phyloP scores from a whole-genome alignment of 2,113 vertebrate genomes.

The Pangasianodon hypophthalmus region DNA sequence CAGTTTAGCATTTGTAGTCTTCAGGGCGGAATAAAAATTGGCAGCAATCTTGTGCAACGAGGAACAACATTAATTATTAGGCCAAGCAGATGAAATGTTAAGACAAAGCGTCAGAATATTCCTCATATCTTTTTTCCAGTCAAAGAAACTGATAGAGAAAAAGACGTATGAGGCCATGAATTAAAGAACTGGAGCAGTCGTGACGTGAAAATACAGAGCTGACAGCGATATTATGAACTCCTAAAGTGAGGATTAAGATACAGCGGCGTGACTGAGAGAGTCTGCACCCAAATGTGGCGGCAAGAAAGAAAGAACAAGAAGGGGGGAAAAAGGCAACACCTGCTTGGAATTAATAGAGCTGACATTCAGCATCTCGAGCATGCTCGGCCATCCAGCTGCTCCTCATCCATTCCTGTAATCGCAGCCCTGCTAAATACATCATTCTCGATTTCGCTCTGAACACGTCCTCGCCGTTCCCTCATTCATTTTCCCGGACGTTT shows the following conservation, averaged over 20 bases:
- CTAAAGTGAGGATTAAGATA: conserved; percentile 48
- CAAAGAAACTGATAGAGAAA: not conserved
- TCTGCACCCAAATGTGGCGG: conserved; percentile 23
- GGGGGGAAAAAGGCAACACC: conserved; percentile 37
- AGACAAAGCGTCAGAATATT: conserved; percentile 23
- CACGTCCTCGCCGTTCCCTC: conserved; percentile 53
- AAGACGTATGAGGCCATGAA: conserved; percentile 38
- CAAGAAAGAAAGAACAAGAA: conserved; percentile 20
- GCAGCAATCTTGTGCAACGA: not conserved
- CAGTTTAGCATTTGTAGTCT: not conserved
- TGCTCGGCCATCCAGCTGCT: conserved; percentile 64
- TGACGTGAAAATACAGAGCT: conserved; percentile 32
- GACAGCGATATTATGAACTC: conserved; percentile 43
- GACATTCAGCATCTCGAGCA: conserved; percentile 54
- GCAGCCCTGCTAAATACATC: conserved; percentile 65
- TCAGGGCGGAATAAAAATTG: not conserved
- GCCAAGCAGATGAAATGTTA: conserved; percentile 19
- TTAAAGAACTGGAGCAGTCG: conserved; percentile 27
- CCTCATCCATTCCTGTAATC: conserved; percentile 68
- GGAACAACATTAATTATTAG: conserved; percentile 26
- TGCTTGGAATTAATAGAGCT: conserved; percentile 56
- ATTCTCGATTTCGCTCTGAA: conserved; percentile 59
- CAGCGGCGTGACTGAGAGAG: conserved; percentile 36
- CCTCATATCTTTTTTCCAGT: conserved; percentile 35
- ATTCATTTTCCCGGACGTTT: conserved; percentile 59